Percentiles rank a stretch among this genome's conserved stretches.
These are phyloP conservation scores for Phaedon cochleariae DNA, from an alignment of 2,888 invertebrate species.

Conservation along the genomic window DNA sequence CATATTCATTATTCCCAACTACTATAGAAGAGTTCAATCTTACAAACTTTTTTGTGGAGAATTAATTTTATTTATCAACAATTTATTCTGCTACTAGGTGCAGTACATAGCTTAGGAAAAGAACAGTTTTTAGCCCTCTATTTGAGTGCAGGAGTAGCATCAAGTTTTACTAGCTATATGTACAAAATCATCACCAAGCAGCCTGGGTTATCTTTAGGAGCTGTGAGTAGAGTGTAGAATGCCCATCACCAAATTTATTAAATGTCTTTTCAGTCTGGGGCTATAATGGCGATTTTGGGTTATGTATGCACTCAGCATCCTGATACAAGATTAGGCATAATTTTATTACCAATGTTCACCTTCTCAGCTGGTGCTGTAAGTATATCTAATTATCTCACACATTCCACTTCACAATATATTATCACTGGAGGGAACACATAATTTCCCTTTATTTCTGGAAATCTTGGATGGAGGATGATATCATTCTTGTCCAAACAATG, in stretches of 20 bases:
- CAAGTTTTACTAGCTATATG: slow-evolving; percentile 84
- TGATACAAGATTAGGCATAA: slow-evolving; percentile 85
- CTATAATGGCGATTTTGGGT: slow-evolving; percentile 89
- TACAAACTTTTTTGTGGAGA: too few species aligned
- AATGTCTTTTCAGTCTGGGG: slow-evolving; percentile 88
- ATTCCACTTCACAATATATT: neutral
- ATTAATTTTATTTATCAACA: too few species aligned
- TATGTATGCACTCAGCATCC: slow-evolving; percentile 90
- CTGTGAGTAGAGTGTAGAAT: slow-evolving; percentile 71
- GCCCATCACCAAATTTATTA: neutral
- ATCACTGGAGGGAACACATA: too few species aligned
- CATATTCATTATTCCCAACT: too few species aligned
- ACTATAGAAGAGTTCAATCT: too few species aligned
- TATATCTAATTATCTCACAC: slow-evolving; percentile 34
- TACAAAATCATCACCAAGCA: slow-evolving; percentile 77
- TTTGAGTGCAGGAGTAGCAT: slow-evolving; percentile 85
- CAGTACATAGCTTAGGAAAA: slow-evolving; percentile 79
- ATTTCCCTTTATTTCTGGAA: too few species aligned
- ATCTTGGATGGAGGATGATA: too few species aligned
- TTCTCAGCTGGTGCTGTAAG: slow-evolving; percentile 88
- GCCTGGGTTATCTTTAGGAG: slow-evolving; percentile 87
- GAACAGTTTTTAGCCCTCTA: slow-evolving; percentile 94
- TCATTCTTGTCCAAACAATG: too few species aligned
- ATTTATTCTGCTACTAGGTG: slow-evolving; percentile 65
- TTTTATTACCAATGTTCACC: slow-evolving; percentile 88